A percentile compares a stretch with the other conserved stretches of the same genome.
phyloP scores from a whole-genome alignment of 2,888 invertebrate genomes.

The Drosophila diplacantha region DNA sequence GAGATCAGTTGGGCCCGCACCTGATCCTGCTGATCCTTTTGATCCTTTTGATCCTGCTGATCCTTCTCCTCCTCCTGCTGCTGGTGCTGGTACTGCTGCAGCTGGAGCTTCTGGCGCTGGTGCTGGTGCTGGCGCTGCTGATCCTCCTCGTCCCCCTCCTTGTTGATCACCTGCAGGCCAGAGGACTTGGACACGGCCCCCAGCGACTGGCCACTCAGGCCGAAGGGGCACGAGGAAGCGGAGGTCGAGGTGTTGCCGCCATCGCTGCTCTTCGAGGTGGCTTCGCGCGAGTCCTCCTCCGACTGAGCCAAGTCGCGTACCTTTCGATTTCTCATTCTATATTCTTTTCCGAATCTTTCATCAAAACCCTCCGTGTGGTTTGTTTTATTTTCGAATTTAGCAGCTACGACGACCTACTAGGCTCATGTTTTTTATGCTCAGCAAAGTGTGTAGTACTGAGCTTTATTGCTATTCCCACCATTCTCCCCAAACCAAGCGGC shows the following conservation, averaged over 20 bases:
- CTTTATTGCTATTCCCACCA: not conserved
- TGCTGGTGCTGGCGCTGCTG: not conserved
- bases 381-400: slow-evolving; percentile 53
- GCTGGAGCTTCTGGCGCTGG: not conserved
- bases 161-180: not conserved
- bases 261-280: slow-evolving; percentile 26
- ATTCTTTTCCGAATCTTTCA: slow-evolving; percentile 34
- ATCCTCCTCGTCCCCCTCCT: not conserved
- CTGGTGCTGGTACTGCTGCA: not conserved
- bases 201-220: slow-evolving; percentile 5
- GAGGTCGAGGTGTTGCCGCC: slow-evolving; percentile 5
- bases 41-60: no score
- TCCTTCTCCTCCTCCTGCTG: not conserved
- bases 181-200: not conserved
- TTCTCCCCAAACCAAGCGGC: no score
- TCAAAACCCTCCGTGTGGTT: slow-evolving; percentile 36
- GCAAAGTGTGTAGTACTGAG: not conserved
- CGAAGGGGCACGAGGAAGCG: not conserved
- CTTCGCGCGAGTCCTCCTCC: slow-evolving; percentile 35
- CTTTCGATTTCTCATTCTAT: slow-evolving; percentile 47
- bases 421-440: slow-evolving; percentile 2
- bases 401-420: slow-evolving; percentile 49
- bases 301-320: slow-evolving; percentile 28
- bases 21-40: not conserved
- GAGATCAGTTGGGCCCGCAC: not conserved